phyloP scores from a whole-genome alignment of 2,797 vertebrate species.

The Anas acuta region DNA sequence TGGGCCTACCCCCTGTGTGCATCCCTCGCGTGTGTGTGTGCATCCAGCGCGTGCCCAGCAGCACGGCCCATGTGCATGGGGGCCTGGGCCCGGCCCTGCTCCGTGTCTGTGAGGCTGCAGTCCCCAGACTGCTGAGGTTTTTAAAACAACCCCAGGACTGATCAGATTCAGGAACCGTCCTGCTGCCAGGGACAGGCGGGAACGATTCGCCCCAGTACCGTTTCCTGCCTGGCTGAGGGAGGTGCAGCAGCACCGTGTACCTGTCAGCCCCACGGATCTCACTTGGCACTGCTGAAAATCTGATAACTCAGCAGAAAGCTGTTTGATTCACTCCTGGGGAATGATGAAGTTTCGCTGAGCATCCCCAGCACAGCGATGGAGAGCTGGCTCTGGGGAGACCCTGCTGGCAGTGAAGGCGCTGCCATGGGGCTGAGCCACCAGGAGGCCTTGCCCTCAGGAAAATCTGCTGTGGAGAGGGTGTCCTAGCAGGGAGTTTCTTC shows the following conservation, averaged over 20 bases:
- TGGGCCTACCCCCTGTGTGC: background rate
- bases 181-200: background rate
- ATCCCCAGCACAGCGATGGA: background rate
- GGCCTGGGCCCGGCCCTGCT: background rate
- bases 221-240: background rate
- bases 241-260: background rate
- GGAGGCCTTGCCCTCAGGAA: background rate
- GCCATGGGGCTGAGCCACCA: background rate
- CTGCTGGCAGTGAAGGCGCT: background rate
- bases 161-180: background rate
- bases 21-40: too few relatives aligned
- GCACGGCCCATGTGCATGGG: background rate
- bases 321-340: background rate
- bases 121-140: background rate
- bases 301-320: slow-evolving; percentile 9
- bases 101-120: background rate
- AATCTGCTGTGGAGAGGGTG: background rate
- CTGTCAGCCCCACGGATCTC: background rate
- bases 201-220: background rate
- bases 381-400: background rate
- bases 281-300: background rate
- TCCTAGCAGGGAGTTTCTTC: background rate
- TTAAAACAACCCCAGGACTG: background rate
- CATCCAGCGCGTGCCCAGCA: background rate
- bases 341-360: background rate